Conservation (phyloP, 53 echinoderm and acorn worm genomes). For the Astropecten irregularis region DNA sequence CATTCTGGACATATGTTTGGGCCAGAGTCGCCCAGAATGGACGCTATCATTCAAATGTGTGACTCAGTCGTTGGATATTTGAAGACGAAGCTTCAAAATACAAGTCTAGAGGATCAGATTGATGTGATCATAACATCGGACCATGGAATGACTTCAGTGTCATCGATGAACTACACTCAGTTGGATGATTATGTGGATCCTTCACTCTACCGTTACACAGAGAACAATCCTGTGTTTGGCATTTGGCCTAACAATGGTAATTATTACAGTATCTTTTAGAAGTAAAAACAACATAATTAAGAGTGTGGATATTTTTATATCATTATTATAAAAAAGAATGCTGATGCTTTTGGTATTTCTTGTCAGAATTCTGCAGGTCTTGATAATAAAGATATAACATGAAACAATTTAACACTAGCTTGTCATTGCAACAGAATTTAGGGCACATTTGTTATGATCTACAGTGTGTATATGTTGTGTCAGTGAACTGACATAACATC, state of each 20-base stretch:
- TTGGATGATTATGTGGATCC: slow-evolving; percentile 73
- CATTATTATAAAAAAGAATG: too few species aligned
- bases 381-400: too few species aligned
- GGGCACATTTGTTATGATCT: too few species aligned
- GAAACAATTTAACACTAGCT: neutral
- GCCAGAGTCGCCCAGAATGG: slow-evolving; percentile 64
- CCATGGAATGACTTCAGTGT: slow-evolving; percentile 79
- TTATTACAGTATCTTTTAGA: slow-evolving; percentile 4
- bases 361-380: too few species aligned
- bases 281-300: neutral
- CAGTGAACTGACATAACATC: too few species aligned
- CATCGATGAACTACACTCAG: slow-evolving; percentile 30
- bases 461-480: too few species aligned
- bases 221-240: slow-evolving; percentile 77
- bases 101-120: slow-evolving; percentile 57
- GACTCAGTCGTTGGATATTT: slow-evolving; percentile 75
- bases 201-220: slow-evolving; percentile 31
- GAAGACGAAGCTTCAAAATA: slow-evolving; percentile 56
- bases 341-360: neutral
- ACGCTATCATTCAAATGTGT: slow-evolving; percentile 60
- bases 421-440: too few species aligned
- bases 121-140: slow-evolving; percentile 85
- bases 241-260: slow-evolving; percentile 86
- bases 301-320: too few species aligned
- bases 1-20: slow-evolving; percentile 86